These are phyloP conservation scores for Penaeus vannamei DNA, from an alignment of 1,140 invertebrate genomes.

Conservation along the genomic window DNA sequence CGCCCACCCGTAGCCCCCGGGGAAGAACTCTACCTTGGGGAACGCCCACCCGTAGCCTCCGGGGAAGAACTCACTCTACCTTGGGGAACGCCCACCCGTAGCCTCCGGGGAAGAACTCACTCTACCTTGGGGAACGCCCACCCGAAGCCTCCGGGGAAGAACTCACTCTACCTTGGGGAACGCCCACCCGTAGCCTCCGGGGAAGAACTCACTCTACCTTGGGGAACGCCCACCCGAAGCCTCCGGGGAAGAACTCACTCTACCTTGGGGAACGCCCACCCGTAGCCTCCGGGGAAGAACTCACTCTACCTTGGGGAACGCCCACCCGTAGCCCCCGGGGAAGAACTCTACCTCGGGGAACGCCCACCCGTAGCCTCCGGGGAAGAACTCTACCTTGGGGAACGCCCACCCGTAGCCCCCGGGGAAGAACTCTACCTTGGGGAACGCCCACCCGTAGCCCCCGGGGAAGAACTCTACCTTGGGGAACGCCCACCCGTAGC, in stretches of 20 bases:
- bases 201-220: conserved; percentile 66
- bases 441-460: conserved; percentile 67
- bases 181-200: conserved; percentile 66
- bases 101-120: conserved; percentile 65
- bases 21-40: conserved; percentile 60
- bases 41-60: conserved; percentile 67
- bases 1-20: conserved; percentile 66
- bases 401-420: conserved; percentile 67
- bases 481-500: conserved; percentile 66
- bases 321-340: conserved; percentile 67
- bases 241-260: conserved; percentile 65
- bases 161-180: no score
- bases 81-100: conserved; percentile 67
- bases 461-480: conserved; percentile 63
- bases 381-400: conserved; percentile 60
- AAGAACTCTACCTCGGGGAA: conserved; percentile 67
- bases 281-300: conserved; percentile 67
- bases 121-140: no score
- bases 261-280: conserved; percentile 64
- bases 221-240: conserved; percentile 66
- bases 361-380: conserved; percentile 66
- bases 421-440: conserved; percentile 61
- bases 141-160: conserved; percentile 66
- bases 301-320: no score
- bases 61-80: conserved; percentile 65